Percentiles rank a stretch among this genome's conserved stretches.
These are phyloP conservation scores for Sphecodes monilicornis DNA, from an alignment of 2,888 invertebrate species.

Conservation along the genomic window DNA sequence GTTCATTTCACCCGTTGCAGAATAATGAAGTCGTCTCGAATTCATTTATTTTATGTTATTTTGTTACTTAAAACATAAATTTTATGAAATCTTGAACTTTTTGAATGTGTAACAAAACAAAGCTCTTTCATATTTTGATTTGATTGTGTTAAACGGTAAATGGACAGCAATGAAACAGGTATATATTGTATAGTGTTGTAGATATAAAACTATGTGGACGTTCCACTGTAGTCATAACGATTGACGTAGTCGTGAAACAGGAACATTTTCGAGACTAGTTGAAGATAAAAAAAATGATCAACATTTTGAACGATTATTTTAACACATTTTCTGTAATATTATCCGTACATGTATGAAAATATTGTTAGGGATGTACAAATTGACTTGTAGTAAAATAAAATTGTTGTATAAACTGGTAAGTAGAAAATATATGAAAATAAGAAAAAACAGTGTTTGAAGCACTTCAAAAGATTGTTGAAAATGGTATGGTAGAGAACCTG, in stretches of 20 bases:
- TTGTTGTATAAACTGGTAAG: background rate
- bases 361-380: background rate
- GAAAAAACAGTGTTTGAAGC: background rate
- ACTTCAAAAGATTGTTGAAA: background rate
- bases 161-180: background rate
- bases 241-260: conserved; percentile 1
- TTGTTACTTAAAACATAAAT: background rate
- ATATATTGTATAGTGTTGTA: background rate
- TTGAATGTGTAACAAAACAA: background rate
- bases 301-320: background rate
- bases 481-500: background rate
- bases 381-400: background rate
- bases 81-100: background rate
- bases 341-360: background rate
- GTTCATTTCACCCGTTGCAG: background rate
- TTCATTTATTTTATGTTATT: background rate
- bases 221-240: background rate
- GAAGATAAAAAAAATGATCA: background rate
- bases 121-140: background rate
- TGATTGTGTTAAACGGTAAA: background rate
- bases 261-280: background rate
- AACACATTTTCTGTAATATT: background rate
- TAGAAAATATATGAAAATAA: background rate
- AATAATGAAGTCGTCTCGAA: background rate
- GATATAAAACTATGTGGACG: background rate